These are phyloP conservation scores for Torymus texanus DNA, from an alignment of 2,888 invertebrate species.

Conservation along the genomic window DNA sequence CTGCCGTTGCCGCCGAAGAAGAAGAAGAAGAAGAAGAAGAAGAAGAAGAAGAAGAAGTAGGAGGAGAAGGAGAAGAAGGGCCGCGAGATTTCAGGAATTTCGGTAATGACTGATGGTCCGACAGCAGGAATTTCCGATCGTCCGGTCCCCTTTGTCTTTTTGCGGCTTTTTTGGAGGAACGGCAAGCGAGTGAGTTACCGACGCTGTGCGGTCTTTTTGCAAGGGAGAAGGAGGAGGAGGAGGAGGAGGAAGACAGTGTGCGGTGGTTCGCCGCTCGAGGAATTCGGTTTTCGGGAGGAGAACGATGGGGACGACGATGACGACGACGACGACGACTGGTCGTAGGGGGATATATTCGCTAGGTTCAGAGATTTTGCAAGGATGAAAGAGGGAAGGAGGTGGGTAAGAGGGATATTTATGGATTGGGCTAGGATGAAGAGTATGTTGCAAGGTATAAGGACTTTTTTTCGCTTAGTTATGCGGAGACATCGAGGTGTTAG, in stretches of 20 bases:
- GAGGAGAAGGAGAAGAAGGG: not conserved
- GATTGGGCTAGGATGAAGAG: not conserved
- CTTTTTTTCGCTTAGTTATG: not conserved
- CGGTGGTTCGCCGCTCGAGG: not conserved
- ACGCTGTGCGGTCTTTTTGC: constrained; percentile 44
- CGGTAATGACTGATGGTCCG: constrained; percentile 56
- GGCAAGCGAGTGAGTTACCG: constrained; percentile 43
- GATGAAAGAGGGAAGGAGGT: too few relatives aligned
- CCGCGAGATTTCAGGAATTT: constrained; percentile 49
- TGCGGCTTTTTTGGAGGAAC: constrained; percentile 23
- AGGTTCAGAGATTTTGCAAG: not conserved
- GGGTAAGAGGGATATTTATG: not conserved
- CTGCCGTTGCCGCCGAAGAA: not conserved
- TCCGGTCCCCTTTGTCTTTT: constrained; percentile 32
- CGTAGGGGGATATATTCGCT: not conserved
- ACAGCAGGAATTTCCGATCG: constrained; percentile 55
- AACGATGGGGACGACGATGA: not conserved
- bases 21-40: not conserved
- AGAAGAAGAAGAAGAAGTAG: not conserved
- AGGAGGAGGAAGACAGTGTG: not conserved
- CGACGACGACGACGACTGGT: too few relatives aligned
- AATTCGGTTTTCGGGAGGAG: constrained; percentile 38
- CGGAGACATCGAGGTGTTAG: too few relatives aligned
- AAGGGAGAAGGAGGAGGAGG: constrained; percentile 1
- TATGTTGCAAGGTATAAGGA: not conserved